A percentile compares a stretch with the other conserved stretches of the same genome.
Conservation (phyloP, 2,797 vertebrate species). For the Tolypeutes matacus region DNA sequence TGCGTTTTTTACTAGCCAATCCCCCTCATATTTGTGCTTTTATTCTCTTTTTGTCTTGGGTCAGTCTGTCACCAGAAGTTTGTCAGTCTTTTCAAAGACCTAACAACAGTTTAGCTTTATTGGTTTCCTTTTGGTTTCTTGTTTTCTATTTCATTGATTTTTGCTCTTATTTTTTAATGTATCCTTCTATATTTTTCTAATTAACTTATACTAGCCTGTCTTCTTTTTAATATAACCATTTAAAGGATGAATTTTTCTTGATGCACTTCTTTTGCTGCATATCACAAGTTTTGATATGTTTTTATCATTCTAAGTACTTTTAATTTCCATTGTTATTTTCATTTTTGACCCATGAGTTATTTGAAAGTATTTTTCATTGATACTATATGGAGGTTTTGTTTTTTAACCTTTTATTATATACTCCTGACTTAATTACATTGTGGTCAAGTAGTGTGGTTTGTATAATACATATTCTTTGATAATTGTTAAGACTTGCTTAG, state of each 20-base stretch:
- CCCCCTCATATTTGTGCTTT: background rate
- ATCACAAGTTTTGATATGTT: background rate
- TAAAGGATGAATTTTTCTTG: conserved; percentile 1
- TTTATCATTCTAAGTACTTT: background rate
- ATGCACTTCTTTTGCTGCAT: background rate
- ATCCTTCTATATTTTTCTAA: background rate
- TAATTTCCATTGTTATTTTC: background rate
- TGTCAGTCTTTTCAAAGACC: background rate
- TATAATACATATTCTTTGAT: conserved; percentile 4
- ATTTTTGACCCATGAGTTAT: background rate
- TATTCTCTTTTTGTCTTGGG: background rate
- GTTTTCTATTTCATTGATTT: background rate
- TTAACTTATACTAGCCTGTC: background rate
- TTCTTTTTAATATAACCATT: background rate
- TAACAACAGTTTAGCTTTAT: background rate
- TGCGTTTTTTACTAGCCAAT: background rate
- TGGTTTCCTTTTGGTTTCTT: background rate
- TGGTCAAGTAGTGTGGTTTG: background rate
- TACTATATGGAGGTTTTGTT: background rate
- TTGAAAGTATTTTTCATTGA: background rate
- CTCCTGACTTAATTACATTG: background rate
- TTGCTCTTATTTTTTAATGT: conserved; percentile 1
- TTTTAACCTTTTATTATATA: background rate
- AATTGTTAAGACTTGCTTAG: conserved; percentile 19
- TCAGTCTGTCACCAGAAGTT: background rate